These are phyloP conservation scores for Bombyx mori DNA, from an alignment of 1,140 invertebrate species.

Conservation along the genomic window DNA sequence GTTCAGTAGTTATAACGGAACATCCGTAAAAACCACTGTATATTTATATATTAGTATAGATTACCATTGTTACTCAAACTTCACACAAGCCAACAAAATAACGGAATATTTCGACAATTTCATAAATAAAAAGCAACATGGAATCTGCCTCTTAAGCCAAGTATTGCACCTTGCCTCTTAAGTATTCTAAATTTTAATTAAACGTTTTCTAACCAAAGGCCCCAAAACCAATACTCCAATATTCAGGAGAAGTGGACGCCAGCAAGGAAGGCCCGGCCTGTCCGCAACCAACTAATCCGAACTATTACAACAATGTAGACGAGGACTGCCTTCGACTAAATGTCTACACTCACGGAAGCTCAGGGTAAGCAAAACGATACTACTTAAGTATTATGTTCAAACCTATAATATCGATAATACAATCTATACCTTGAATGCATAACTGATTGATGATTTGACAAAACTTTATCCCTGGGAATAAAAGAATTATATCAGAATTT, in stretches of 20 bases:
- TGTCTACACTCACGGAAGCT: slow-evolving; percentile 73
- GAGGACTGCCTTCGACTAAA: slow-evolving; percentile 82
- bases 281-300: slow-evolving; percentile 50
- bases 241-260: slow-evolving; percentile 72
- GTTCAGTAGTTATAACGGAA: too few relatives aligned
- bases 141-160: too few relatives aligned
- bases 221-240: slow-evolving; percentile 69
- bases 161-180: too few relatives aligned
- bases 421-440: too few relatives aligned
- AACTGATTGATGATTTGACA: neutral
- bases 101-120: too few relatives aligned
- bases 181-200: too few relatives aligned
- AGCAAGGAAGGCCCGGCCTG: slow-evolving; percentile 73
- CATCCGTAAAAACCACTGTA: too few relatives aligned
- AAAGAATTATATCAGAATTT: too few relatives aligned
- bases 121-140: too few relatives aligned
- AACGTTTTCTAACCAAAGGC: slow-evolving; percentile 38
- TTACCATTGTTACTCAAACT: too few relatives aligned
- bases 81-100: too few relatives aligned
- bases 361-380: slow-evolving; percentile 15
- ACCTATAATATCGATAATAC: neutral
- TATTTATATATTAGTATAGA: too few relatives aligned
- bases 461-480: neutral
- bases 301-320: slow-evolving; percentile 30
- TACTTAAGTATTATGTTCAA: neutral